Conservation (phyloP, 2,888 invertebrate genomes). For the Pammene fasciana region DNA sequence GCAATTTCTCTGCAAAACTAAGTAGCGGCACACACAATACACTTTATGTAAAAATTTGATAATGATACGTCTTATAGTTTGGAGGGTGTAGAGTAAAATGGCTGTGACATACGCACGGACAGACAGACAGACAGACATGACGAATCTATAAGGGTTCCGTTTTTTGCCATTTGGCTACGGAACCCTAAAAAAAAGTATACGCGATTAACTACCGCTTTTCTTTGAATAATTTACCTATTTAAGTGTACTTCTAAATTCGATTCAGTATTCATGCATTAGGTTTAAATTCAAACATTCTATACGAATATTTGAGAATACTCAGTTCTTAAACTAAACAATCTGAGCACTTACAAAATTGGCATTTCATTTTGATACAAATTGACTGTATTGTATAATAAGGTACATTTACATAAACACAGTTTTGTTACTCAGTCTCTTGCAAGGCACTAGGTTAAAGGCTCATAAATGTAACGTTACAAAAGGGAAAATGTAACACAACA, state of each 20-base stretch:
- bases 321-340: slow-evolving; percentile 16
- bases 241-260: slow-evolving; percentile 11
- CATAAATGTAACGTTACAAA: not conserved
- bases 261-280: not conserved
- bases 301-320: not conserved
- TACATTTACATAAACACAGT: slow-evolving; percentile 34
- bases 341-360: slow-evolving; percentile 34
- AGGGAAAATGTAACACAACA: not conserved
- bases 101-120: no score
- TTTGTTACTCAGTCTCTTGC: slow-evolving; percentile 62
- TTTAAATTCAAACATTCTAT: not conserved
- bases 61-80: no score
- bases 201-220: no score
- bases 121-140: no score
- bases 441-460: slow-evolving; percentile 60
- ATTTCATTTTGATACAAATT: slow-evolving; percentile 26
- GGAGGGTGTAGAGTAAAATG: no score
- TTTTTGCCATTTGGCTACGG: no score
- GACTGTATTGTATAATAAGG: slow-evolving; percentile 27
- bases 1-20: no score
- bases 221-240: not conserved
- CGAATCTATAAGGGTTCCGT: no score
- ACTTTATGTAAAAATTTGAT: no score
- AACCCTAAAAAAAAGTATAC: no score
- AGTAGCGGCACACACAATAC: no score